phyloP scores from a whole-genome alignment of 2,113 vertebrate species.

The Morone saxatilis region DNA sequence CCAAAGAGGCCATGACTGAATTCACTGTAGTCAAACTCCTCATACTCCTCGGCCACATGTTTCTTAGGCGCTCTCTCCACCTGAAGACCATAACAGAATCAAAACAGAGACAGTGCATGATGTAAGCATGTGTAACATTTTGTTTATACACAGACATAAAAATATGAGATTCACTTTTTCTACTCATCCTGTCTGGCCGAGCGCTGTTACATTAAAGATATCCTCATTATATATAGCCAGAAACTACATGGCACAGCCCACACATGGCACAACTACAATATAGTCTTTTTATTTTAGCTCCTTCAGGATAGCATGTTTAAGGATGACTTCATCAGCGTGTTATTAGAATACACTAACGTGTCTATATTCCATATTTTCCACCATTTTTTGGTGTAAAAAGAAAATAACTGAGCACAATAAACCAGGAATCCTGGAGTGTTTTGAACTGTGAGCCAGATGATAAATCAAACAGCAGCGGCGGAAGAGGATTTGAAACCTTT shows the following conservation, averaged over 20 bases:
- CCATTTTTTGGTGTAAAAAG: slow-evolving; percentile 20
- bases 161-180: slow-evolving; percentile 6
- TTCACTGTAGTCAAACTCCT: slow-evolving; percentile 80
- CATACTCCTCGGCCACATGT: slow-evolving; percentile 72
- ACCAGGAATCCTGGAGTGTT: slow-evolving; percentile 28
- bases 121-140: neutral
- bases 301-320: neutral
- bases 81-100: slow-evolving; percentile 54
- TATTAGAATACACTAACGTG: neutral
- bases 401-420: slow-evolving; percentile 18
- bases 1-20: slow-evolving; percentile 75
- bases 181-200: neutral
- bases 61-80: slow-evolving; percentile 67
- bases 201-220: neutral
- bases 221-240: neutral
- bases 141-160: neutral
- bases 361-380: neutral
- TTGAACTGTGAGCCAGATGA: slow-evolving; percentile 45
- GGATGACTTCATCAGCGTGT: neutral
- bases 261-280: neutral
- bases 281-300: neutral
- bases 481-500: slow-evolving; percentile 53
- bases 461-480: slow-evolving; percentile 46
- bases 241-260: neutral
- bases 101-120: slow-evolving; percentile 1